Base-by-base conservation (phyloP, 2,113 vertebrate species). In the Laterallus jamaicensis region DNA sequence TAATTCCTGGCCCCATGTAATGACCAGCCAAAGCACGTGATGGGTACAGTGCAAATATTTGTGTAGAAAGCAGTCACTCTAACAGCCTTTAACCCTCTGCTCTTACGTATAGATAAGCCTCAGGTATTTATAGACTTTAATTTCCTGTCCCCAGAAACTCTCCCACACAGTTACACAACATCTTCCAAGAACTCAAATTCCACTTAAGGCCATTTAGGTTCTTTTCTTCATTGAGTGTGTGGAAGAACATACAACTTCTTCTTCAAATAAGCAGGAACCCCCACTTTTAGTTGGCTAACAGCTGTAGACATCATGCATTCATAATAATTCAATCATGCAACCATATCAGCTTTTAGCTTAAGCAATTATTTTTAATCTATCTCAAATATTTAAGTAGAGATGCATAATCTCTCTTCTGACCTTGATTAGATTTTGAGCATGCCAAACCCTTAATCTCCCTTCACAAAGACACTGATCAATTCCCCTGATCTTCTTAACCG, bases 121-220 rank as follows among this genome's bases (percentile, higher is more conserved):
- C 75, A n/a, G 92, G 67, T 93, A 95, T 95, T 95, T 95, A 93
- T 92, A 90, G 90, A 9, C 42, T 76, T 94, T 13, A 49, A 90
- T 93, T 92, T 95, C 93, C 90, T 95, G 92, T 58, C 70, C 85
- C 8, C 52, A 76, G 5, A 47, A 79, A 22, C 42, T 60, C 76
- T 69, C 85, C 52, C 2, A 5, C 49, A 29, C 21, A 42, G 85
- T 80, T 73, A 90, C 35, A 85, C 86, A 70, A 70, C 0, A 11
- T 5, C 18, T 82, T 66, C 74, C 78, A 68, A 37, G 81, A 76
- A 82, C 54, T 76, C 71, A 0, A 66, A 17, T 35, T 71, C 42
- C 75, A 82, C 40, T 42, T 15, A 9, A 71, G 74, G 81, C 37
- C 56, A 3, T 39, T 40, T n/a, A 71, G 24, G 47, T 37, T 82